Conservation (phyloP, 2,113 vertebrate species). For the Anhinga rufa region DNA sequence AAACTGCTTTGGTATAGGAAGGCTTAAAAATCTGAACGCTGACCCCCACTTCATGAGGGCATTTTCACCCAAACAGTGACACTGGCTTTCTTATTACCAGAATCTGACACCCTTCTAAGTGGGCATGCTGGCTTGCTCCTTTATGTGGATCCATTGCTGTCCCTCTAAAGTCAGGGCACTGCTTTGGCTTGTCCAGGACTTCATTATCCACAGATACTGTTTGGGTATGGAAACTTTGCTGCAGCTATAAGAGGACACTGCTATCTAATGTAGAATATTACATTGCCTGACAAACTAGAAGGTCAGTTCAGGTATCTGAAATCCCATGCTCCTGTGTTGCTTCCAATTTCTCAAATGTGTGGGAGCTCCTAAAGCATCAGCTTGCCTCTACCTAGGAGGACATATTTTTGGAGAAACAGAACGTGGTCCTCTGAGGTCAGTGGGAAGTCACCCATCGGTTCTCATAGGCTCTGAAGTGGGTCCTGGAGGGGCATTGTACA, state of each 20-base stretch:
- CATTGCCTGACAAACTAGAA: not conserved
- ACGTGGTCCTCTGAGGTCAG: not conserved
- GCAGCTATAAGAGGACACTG: not conserved
- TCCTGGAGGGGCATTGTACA: not conserved
- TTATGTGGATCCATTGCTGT: not conserved
- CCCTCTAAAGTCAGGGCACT: not conserved
- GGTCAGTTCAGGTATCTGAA: not conserved
- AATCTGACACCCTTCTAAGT: not conserved
- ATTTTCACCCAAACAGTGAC: not conserved
- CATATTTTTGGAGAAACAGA: not conserved
- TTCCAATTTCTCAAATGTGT: not conserved
- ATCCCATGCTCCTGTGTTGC: not conserved
- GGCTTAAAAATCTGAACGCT: not conserved
- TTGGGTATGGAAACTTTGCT: not conserved
- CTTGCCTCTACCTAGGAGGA: not conserved
- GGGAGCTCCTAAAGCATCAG: not conserved
- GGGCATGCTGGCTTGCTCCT: not conserved
- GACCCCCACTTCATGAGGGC: accelerated
- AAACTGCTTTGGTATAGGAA: not conserved
- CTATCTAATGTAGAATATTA: not conserved
- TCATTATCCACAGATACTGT: not conserved
- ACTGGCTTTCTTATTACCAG: not conserved
- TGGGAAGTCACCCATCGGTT: not conserved
- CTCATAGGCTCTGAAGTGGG: not conserved
- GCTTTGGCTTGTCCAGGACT: not conserved